Evolutionary conservation across 2,797 vertebrate species (phyloP).

Genomic region (Gouania willdenowi): DNA sequence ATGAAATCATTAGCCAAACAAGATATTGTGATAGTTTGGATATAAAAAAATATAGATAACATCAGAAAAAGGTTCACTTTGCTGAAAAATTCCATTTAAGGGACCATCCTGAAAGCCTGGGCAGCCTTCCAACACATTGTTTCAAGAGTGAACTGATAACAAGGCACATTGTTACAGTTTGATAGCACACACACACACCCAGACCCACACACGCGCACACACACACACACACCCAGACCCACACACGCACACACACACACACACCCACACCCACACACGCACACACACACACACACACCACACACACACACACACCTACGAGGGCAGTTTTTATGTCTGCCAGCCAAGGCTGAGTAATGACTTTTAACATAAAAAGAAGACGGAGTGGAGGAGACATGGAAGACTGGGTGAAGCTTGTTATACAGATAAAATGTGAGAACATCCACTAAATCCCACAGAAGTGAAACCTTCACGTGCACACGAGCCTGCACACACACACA

Average conservation of each 20-base stretch:
- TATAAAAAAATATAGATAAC: too few relatives aligned
- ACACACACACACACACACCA: slow-evolving; percentile 6
- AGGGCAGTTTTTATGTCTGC: slow-evolving; percentile 23
- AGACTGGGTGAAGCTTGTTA: slow-evolving; percentile 6
- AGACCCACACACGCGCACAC: too few relatives aligned
- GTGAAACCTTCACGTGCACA: too few relatives aligned
- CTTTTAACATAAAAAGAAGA: slow-evolving; percentile 11
- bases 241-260: not conserved
- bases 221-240: slow-evolving; percentile 1
- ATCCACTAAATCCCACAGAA: slow-evolving; percentile 12
- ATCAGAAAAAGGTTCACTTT: not conserved
- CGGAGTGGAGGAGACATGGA: not conserved
- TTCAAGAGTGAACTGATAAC: slow-evolving; percentile 17
- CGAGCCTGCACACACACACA: slow-evolving; percentile 11
- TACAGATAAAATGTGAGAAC: slow-evolving; percentile 9
- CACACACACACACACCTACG: slow-evolving; percentile 1
- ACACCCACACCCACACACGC: slow-evolving; percentile 1
- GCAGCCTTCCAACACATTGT: too few relatives aligned
- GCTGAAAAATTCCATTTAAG: too few relatives aligned
- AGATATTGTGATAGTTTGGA: too few relatives aligned
- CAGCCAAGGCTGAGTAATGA: slow-evolving; percentile 15
- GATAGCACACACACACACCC: slow-evolving; percentile 10
- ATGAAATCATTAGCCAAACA: too few relatives aligned
- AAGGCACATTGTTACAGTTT: slow-evolving; percentile 7
- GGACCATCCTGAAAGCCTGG: too few relatives aligned